Conservation (phyloP, 2,888 invertebrate genomes). For the Chirona hameri region DNA sequence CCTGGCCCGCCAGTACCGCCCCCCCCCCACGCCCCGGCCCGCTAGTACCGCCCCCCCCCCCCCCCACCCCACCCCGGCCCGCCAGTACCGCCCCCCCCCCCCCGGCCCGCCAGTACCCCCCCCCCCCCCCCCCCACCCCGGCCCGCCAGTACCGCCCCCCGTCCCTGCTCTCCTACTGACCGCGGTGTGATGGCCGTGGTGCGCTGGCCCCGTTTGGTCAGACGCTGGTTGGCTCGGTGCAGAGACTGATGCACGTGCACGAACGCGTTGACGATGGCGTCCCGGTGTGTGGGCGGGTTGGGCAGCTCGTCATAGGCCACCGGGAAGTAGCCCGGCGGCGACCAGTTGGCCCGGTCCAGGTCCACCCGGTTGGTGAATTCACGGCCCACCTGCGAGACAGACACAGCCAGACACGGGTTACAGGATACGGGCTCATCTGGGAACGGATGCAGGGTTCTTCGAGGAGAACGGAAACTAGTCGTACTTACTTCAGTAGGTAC, state of each 20-base stretch:
- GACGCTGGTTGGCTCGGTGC: slow-evolving; percentile 85
- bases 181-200: slow-evolving; percentile 97
- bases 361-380: slow-evolving; percentile 96
- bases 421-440: no score
- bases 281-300: slow-evolving; percentile 75
- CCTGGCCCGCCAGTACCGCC: no score
- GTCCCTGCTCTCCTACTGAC: slow-evolving; percentile 44
- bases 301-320: slow-evolving; percentile 46
- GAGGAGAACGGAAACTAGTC: no score
- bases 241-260: slow-evolving; percentile 98
- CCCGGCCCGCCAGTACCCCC: no score
- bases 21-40: no score
- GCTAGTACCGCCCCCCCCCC: no score
- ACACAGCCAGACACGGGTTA: no score
- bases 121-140: no score
- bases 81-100: slow-evolving; percentile 37
- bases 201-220: slow-evolving; percentile 86
- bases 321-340: slow-evolving; percentile 85
- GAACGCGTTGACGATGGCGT: slow-evolving; percentile 97
- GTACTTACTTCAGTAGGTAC: no score
- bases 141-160: no score
- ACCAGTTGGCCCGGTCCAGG: slow-evolving; percentile 81
- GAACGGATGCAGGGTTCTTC: no score
- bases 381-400: slow-evolving; percentile 66
- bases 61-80: no score